Evolutionary conservation across 2,888 invertebrate species (phyloP).

Genomic region (Andrena chrysosceles): DNA sequence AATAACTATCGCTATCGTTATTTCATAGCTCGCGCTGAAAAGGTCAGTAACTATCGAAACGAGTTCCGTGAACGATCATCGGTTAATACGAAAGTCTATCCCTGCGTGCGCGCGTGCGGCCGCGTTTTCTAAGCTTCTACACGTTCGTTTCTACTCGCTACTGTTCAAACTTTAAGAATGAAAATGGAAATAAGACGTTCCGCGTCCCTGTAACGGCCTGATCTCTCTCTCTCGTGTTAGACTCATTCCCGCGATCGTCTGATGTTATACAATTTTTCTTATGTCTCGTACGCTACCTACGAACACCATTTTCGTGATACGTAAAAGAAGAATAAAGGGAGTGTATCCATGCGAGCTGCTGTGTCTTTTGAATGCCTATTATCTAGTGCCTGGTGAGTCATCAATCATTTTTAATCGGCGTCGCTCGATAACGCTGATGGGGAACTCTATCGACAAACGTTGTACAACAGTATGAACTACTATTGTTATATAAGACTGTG

Average conservation of each 20-base stretch:
- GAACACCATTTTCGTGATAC: constrained; percentile 25
- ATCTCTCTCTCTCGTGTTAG: constrained; percentile 63
- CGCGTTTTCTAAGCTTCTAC: constrained; percentile 22
- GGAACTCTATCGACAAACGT: constrained; percentile 46
- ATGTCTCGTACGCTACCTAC: constrained; percentile 52
- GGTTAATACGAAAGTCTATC: background rate
- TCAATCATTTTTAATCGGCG: constrained; percentile 58
- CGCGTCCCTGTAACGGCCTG: constrained; percentile 72
- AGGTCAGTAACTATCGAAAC: background rate
- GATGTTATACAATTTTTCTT: constrained; percentile 53
- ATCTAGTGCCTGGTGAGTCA: constrained; percentile 71
- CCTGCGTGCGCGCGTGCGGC: background rate
- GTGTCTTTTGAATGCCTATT: constrained; percentile 70
- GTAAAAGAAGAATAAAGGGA: background rate
- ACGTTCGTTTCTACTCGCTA: constrained; percentile 8
- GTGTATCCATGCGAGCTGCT: constrained; percentile 48
- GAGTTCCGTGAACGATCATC: background rate
- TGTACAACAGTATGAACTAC: constrained; percentile 49
- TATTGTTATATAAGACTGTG: constrained; percentile 64
- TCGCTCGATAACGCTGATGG: constrained; percentile 40
- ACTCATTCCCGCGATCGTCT: constrained; percentile 38
- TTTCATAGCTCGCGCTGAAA: background rate
- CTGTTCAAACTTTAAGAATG: background rate
- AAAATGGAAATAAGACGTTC: constrained; percentile 4
- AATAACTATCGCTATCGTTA: background rate